Conservation (phyloP, 2,113 vertebrate genomes). For the Myrmecobius fasciatus region DNA sequence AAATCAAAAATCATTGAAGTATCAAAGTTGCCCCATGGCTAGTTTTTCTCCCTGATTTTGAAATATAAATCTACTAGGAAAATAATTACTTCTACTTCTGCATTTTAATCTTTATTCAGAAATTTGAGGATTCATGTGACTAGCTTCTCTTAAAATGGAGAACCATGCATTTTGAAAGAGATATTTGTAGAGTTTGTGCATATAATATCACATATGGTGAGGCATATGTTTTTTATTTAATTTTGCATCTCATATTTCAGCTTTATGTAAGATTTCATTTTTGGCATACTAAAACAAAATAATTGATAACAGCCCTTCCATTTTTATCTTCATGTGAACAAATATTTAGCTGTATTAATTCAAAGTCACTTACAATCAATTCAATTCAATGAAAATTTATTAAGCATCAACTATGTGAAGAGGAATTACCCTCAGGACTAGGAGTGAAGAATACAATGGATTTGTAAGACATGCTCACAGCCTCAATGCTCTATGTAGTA, state of each 20-base stretch:
- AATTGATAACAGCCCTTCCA: neutral
- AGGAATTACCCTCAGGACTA: neutral
- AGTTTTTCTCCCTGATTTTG: neutral
- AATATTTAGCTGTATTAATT: slow-evolving; percentile 6
- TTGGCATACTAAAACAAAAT: neutral
- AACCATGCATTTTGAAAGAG: neutral
- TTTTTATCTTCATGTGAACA: neutral
- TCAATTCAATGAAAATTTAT: slow-evolving; percentile 11
- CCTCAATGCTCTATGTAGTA: neutral
- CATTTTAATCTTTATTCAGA: neutral
- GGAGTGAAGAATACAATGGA: neutral
- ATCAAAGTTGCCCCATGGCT: neutral
- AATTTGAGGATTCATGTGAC: neutral
- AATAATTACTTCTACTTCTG: neutral
- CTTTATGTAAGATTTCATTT: slow-evolving; percentile 7
- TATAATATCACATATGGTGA: neutral
- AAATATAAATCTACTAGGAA: neutral
- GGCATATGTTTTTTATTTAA: slow-evolving; percentile 14
- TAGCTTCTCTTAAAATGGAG: neutral
- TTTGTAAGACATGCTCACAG: neutral
- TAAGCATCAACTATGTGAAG: neutral
- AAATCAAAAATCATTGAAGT: neutral
- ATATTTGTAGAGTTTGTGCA: neutral
- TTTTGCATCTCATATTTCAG: slow-evolving; percentile 14
- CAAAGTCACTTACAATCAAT: neutral